Evolutionary conservation across 2,113 vertebrate species (phyloP).

Genomic region (Brachypteracias leptosomus): DNA sequence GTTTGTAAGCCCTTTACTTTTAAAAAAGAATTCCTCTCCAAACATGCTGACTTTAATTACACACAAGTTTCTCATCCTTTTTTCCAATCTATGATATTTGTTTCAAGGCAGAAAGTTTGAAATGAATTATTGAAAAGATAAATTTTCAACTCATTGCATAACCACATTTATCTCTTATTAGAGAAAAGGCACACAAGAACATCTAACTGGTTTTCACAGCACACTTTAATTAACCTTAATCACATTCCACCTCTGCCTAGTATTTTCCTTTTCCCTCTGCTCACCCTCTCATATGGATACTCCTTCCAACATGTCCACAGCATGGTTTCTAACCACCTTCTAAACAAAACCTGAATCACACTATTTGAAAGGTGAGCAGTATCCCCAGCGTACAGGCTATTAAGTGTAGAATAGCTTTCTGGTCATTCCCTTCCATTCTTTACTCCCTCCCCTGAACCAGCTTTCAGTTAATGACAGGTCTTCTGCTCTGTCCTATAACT

Average conservation of each 20-base stretch:
- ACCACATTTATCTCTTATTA: not conserved
- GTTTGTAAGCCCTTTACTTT: not conserved
- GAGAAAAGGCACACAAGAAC: constrained; percentile 6
- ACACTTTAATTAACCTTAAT: constrained; percentile 47
- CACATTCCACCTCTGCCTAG: not conserved
- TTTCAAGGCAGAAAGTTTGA: constrained; percentile 39
- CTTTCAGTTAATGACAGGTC: constrained; percentile 6
- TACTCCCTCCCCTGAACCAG: not conserved
- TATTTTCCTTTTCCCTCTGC: not conserved
- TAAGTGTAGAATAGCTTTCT: not conserved
- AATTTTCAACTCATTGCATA: constrained; percentile 2
- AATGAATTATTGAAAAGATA: constrained; percentile 40
- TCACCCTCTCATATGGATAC: not conserved
- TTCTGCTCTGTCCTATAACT: constrained; percentile 14
- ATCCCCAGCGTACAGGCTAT: not conserved
- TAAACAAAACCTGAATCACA: not conserved
- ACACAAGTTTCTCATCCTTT: not conserved
- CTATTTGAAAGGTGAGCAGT: not conserved
- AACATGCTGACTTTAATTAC: not conserved
- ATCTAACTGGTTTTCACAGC: constrained; percentile 14
- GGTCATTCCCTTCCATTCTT: not conserved
- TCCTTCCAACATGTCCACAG: not conserved
- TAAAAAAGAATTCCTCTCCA: not conserved
- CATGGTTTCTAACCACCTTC: not conserved
- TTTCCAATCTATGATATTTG: constrained; percentile 1